phyloP scores from a whole-genome alignment of 2,888 invertebrate species.

The Macaria notata region DNA sequence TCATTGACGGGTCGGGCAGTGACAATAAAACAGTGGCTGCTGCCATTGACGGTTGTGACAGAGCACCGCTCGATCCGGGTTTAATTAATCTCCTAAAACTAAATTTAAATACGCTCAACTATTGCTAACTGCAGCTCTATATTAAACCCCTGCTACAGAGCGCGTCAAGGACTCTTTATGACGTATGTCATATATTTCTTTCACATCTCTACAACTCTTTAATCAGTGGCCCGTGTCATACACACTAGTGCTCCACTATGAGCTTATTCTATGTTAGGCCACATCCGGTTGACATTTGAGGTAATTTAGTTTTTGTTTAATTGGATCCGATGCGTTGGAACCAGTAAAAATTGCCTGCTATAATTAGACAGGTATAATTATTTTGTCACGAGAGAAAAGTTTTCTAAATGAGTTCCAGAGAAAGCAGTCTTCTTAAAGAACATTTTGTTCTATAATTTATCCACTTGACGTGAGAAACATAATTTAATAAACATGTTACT shows the following conservation, averaged over 20 bases:
- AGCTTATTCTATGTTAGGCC: background rate
- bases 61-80: conserved; percentile 48
- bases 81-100: conserved; percentile 76
- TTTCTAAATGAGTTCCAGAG: background rate
- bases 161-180: conserved; percentile 42
- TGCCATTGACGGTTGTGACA: conserved; percentile 71
- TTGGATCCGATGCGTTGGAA: conserved; percentile 11
- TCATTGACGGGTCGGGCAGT: conserved; percentile 56
- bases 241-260: too few species aligned
- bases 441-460: too few species aligned
- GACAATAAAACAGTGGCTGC: conserved; percentile 72
- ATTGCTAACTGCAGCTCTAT: conserved; percentile 47
- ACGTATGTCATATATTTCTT: conserved; percentile 49
- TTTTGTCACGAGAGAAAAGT: too few species aligned
- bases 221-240: conserved; percentile 29
- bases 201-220: conserved; percentile 34
- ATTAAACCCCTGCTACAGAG: conserved; percentile 54
- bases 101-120: conserved; percentile 66
- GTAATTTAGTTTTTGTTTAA: conserved; percentile 27
- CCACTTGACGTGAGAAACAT: too few species aligned
- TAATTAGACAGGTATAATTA: too few species aligned
- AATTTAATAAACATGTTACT: too few species aligned
- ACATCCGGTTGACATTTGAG: conserved; percentile 33
- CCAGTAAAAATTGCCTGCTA: background rate
- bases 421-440: background rate